These are phyloP conservation scores for Noctua fimbriata DNA, from an alignment of 2,888 invertebrate genomes.

Conservation along the genomic window DNA sequence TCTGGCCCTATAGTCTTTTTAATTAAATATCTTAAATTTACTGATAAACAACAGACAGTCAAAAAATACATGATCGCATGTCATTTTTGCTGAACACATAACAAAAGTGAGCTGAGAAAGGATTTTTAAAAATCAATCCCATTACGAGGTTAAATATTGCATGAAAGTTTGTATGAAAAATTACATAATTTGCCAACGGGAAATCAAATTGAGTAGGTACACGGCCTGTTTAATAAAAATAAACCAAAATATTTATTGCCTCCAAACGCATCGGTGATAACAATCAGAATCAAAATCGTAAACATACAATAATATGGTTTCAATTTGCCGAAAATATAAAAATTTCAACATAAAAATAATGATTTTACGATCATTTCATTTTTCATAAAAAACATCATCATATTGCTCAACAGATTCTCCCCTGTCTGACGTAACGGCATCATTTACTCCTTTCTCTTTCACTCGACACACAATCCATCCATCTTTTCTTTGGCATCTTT, in stretches of 20 bases:
- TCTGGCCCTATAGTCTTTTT: no score
- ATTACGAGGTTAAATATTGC: neutral
- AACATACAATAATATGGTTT: neutral
- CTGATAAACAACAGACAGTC: no score
- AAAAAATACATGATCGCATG: no score
- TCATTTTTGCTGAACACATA: no score
- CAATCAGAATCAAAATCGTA: neutral
- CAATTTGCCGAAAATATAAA: neutral
- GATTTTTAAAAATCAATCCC: no score
- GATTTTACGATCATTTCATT: conserved; percentile 1
- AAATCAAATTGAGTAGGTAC: no score
- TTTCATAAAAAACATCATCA: neutral
- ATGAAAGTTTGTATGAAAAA: neutral
- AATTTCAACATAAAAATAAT: neutral
- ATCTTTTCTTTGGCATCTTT: neutral
- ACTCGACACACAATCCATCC: neutral
- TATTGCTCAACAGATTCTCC: neutral
- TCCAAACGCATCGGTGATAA: neutral
- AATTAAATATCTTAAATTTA: no score
- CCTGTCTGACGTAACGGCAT: neutral
- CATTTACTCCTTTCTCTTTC: neutral
- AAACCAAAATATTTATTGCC: neutral
- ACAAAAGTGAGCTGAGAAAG: no score
- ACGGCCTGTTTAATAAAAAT: neutral
- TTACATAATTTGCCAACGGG: neutral